Evolutionary conservation across 2,888 invertebrate species (phyloP).

Genomic region (Drosophila tripunctata): DNA sequence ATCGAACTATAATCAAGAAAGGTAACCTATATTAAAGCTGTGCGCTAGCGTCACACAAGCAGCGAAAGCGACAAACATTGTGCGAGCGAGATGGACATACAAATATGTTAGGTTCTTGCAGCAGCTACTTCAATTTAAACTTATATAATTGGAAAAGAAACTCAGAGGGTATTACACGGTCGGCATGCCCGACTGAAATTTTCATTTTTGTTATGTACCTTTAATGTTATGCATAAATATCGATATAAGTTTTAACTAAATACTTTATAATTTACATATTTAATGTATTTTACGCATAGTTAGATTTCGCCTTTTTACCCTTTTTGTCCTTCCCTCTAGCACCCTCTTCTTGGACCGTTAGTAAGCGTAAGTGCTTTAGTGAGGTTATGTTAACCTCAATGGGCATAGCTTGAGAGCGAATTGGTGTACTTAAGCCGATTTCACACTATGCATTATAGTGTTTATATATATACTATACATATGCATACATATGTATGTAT

Average conservation of each 20-base stretch:
- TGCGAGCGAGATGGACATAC: no score
- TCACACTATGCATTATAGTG: slow-evolving; percentile 32
- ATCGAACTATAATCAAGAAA: no score
- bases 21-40: no score
- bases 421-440: slow-evolving; percentile 40
- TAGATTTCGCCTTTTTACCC: background rate
- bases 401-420: slow-evolving; percentile 22
- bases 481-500: slow-evolving; percentile 14
- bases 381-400: slow-evolving; percentile 73
- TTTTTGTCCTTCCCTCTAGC: background rate
- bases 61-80: no score
- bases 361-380: slow-evolving; percentile 52
- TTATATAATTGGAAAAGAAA: no score
- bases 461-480: slow-evolving; percentile 2
- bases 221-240: slow-evolving; percentile 3
- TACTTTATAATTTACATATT: slow-evolving; percentile 14
- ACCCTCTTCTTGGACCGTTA: slow-evolving; percentile 6
- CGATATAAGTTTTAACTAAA: slow-evolving; percentile 8
- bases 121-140: no score
- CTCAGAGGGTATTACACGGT: no score
- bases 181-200: no score
- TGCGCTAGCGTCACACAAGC: no score
- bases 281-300: slow-evolving; percentile 11
- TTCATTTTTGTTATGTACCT: background rate
- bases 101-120: no score